These are phyloP conservation scores for Ophioderma brevispina DNA, from an alignment of 35 echinoderm and acorn worm species.

Conservation along the genomic window DNA sequence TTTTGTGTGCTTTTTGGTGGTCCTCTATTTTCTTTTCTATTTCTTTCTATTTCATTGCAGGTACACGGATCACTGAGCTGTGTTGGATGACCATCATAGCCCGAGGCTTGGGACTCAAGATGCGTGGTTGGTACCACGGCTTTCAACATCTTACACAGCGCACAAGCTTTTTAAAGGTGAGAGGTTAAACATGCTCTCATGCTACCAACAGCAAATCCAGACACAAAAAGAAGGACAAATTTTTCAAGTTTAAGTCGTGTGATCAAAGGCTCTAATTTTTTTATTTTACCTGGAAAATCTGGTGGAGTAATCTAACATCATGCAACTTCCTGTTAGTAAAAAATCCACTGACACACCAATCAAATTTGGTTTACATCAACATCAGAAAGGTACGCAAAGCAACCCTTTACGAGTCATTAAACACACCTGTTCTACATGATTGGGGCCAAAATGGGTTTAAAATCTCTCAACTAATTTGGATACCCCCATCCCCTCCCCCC, in stretches of 20 bases:
- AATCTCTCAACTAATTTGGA: too few species aligned
- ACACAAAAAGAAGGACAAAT: background rate
- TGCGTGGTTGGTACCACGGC: constrained; percentile 88
- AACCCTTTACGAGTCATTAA: too few species aligned
- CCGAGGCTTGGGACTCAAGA: constrained; percentile 85
- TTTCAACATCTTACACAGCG: constrained; percentile 70
- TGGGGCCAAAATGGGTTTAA: too few species aligned
- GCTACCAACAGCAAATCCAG: background rate
- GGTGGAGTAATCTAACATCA: too few species aligned
- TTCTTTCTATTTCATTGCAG: constrained; percentile 37
- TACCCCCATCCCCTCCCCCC: too few species aligned
- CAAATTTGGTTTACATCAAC: too few species aligned
- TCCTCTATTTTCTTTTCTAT: too few species aligned
- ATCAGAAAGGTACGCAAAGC: too few species aligned
- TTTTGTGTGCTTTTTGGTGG: too few species aligned
- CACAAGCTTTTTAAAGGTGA: constrained; percentile 90
- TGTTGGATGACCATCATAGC: constrained; percentile 90
- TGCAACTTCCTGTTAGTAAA: background rate
- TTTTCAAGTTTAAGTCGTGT: background rate
- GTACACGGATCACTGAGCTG: constrained; percentile 88
- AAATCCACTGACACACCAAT: background rate
- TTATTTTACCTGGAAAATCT: background rate
- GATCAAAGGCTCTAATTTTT: background rate
- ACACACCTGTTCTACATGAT: too few species aligned
- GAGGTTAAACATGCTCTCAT: background rate